A percentile compares a stretch with the other conserved stretches of the same genome.
These are phyloP conservation scores for Formica selysi DNA, from an alignment of 1,140 invertebrate genomes.

Conservation along the genomic window DNA sequence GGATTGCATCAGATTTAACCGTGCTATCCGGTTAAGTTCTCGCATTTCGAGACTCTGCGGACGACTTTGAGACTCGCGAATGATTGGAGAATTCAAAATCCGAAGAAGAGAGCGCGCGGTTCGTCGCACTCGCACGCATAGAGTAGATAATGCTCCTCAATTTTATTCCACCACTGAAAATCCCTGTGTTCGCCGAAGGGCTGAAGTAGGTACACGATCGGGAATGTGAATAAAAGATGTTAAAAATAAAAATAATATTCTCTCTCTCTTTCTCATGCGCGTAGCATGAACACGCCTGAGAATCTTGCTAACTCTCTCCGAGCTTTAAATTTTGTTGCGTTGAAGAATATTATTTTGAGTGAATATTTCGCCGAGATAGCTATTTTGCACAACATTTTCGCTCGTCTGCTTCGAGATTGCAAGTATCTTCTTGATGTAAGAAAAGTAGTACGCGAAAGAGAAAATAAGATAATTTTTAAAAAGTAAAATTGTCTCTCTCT, in stretches of 20 bases:
- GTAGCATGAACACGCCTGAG: background rate
- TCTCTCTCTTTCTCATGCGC: background rate
- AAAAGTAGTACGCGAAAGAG: constrained; percentile 38
- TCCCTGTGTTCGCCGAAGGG: constrained; percentile 30
- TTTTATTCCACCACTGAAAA: constrained; percentile 51
- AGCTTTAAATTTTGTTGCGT: constrained; percentile 38
- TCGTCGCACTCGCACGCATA: background rate
- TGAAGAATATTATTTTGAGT: constrained; percentile 33
- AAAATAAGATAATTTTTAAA: constrained; percentile 38
- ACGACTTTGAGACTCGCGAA: constrained; percentile 52
- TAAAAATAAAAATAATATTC: constrained; percentile 58
- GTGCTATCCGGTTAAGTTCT: constrained; percentile 64
- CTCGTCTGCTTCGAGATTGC: constrained; percentile 38
- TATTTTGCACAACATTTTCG: constrained; percentile 51
- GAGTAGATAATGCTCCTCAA: constrained; percentile 49
- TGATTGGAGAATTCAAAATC: constrained; percentile 64
- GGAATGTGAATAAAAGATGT: constrained; percentile 61
- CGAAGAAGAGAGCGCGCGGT: background rate
- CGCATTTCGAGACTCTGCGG: constrained; percentile 51
- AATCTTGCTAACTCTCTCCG: constrained; percentile 39
- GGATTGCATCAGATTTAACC: constrained; percentile 62
- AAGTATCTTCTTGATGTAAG: constrained; percentile 26
- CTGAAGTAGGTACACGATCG: constrained; percentile 26
- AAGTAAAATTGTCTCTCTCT: constrained; percentile 1
- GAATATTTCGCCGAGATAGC: constrained; percentile 37